These are phyloP conservation scores for Strongylocentrotus purpuratus DNA, from an alignment of 35 echinoderm and acorn worm species.

Conservation along the genomic window DNA sequence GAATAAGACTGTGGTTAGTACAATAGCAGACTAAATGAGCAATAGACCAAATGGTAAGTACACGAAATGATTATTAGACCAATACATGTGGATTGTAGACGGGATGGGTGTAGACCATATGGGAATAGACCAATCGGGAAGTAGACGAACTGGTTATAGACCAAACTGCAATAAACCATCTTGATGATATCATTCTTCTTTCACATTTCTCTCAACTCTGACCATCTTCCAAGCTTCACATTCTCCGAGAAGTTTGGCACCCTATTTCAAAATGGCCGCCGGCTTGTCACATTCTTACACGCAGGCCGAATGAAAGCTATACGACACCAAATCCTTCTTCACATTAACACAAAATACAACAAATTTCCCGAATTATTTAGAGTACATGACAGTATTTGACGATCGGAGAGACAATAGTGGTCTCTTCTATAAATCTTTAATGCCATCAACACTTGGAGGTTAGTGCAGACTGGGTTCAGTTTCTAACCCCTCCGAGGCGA, in stretches of 20 bases:
- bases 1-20: too few relatives aligned
- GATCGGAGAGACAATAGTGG: not conserved
- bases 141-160: too few relatives aligned
- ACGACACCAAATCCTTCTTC: not conserved
- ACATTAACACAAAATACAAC: not conserved
- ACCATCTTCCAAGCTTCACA: not conserved
- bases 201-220: not conserved
- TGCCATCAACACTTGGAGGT: not conserved
- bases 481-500: too few relatives aligned
- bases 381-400: not conserved
- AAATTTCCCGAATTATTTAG: not conserved
- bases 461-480: not conserved
- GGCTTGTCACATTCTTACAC: conserved; percentile 9
- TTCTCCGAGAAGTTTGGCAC: conserved; percentile 1
- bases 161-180: not conserved
- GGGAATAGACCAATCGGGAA: too few relatives aligned
- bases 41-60: too few relatives aligned
- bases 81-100: not conserved
- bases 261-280: conserved; percentile 9
- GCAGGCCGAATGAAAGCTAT: not conserved
- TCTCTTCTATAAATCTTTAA: not conserved
- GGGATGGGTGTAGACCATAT: not conserved
- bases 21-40: too few relatives aligned
- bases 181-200: not conserved
- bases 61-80: too few relatives aligned